Conservation (phyloP, 2,113 vertebrate genomes). For the Pygoscelis antarcticus region DNA sequence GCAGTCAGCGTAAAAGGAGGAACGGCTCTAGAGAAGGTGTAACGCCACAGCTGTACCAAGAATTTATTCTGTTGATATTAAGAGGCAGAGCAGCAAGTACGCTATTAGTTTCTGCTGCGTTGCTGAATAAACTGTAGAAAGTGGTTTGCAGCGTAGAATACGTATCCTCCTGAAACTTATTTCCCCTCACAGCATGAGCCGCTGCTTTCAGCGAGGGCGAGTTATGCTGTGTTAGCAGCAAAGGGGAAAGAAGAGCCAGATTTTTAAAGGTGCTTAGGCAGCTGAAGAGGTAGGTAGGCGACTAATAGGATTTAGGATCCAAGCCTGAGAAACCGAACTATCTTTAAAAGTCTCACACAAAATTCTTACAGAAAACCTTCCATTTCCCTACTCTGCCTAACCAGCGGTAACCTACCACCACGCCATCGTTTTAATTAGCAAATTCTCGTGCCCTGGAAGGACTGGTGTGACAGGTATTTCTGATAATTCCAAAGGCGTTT, state of each 20-base stretch:
- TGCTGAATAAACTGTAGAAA: neutral
- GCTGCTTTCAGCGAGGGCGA: neutral
- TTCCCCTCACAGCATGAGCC: neutral
- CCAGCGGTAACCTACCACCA: neutral
- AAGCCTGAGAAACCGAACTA: neutral
- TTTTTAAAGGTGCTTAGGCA: constrained; percentile 26
- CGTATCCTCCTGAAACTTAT: neutral
- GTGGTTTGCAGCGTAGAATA: neutral
- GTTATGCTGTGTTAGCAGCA: neutral
- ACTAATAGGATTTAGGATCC: constrained; percentile 1
- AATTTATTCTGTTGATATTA: neutral
- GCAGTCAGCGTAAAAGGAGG: neutral
- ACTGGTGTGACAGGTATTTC: neutral
- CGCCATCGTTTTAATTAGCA: neutral
- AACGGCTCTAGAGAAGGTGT: neutral
- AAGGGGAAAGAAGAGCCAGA: neutral
- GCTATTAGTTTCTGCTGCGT: neutral
- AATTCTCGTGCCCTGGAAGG: neutral
- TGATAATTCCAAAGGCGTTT: neutral
- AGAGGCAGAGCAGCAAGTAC: neutral
- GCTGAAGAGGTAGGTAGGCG: neutral
- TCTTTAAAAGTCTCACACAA: neutral
- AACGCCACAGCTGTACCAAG: neutral
- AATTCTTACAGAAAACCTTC: neutral
- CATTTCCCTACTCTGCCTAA: neutral